Evolutionary conservation across 2,888 invertebrate species (phyloP), one percentile per base, ranked within the genome.

Genomic region (Drosophila sordidula): DNA sequence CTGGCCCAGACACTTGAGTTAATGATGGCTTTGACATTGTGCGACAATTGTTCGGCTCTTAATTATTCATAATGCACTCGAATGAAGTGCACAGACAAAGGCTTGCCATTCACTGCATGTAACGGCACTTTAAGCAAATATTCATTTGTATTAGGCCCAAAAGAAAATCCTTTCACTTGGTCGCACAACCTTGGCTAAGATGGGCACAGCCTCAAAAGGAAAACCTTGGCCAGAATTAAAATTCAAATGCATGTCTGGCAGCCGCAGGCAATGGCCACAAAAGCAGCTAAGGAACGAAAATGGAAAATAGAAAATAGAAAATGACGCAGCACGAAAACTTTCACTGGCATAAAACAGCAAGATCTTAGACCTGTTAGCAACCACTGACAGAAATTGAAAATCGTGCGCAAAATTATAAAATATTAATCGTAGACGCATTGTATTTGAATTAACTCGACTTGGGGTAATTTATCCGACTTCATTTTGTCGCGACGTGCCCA

Each of bases 381-480:
- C 29, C 29, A 29, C 29, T 29, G 56, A 26, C 77, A 54, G 51
- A 84, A 80, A 89, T 89, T 65, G 84, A 81, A 70, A 87, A 84
- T 89, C 89, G 87, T 86, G 85, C 85, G 25, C 69, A 52, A 86
- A 86, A 84, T 86, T 74, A 87, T 87, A 75, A 86, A 85, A 64
- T 87, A 87, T 81, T 87, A 81, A 87, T 80, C 72, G 78, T 29
- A 59, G 49, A 58, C 68, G 78, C 64, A 73, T 75, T 78, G 80
- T 78, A 80, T 78, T 76, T 74, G 75, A 57, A 73, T 75, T 69
- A 70, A 78, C 74, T 57, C 51, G 47, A 70, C 46, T 67, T 25
- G 29, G 51, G 52, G 46, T 67, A 70, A 77, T 61, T 62, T 75
- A 67, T 69, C 45, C 69, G 63, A 56, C 50, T 76, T 71, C 71